phyloP scores from a whole-genome alignment of 2,797 vertebrate genomes.

The Argyrosomus regius region DNA sequence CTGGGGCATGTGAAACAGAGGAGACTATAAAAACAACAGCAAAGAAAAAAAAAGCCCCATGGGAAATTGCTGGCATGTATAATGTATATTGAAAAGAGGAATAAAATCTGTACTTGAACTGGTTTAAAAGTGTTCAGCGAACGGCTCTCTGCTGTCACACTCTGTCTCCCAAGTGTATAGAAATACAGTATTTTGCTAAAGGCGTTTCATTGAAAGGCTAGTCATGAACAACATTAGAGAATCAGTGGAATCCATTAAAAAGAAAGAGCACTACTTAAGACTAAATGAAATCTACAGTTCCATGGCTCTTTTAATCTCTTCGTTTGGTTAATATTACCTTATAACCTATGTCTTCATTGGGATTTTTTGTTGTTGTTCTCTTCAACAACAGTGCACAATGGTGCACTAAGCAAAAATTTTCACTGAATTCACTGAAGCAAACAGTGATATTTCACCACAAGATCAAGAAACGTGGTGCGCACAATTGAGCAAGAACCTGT shows the following conservation, averaged over 20 bases:
- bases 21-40: constrained; percentile 25
- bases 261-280: constrained; percentile 35
- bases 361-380: not conserved
- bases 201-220: constrained; percentile 40
- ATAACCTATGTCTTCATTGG: constrained; percentile 16
- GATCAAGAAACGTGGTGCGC: not conserved
- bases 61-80: constrained; percentile 4
- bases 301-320: constrained; percentile 48
- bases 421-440: constrained; percentile 14
- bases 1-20: constrained; percentile 21
- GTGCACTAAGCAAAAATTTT: not conserved
- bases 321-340: constrained; percentile 59
- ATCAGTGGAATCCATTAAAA: constrained; percentile 49
- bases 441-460: constrained; percentile 12
- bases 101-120: constrained; percentile 8
- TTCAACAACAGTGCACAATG: not conserved
- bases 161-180: constrained; percentile 27
- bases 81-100: constrained; percentile 17
- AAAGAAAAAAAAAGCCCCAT: constrained; percentile 25
- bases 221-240: constrained; percentile 34
- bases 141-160: constrained; percentile 11
- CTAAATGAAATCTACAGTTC: constrained; percentile 36
- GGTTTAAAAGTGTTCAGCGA: constrained; percentile 19
- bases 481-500: not conserved
- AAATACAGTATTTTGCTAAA: constrained; percentile 39